phyloP scores from a whole-genome alignment of 2,113 vertebrate species.

The Herpetotheres cachinnans region DNA sequence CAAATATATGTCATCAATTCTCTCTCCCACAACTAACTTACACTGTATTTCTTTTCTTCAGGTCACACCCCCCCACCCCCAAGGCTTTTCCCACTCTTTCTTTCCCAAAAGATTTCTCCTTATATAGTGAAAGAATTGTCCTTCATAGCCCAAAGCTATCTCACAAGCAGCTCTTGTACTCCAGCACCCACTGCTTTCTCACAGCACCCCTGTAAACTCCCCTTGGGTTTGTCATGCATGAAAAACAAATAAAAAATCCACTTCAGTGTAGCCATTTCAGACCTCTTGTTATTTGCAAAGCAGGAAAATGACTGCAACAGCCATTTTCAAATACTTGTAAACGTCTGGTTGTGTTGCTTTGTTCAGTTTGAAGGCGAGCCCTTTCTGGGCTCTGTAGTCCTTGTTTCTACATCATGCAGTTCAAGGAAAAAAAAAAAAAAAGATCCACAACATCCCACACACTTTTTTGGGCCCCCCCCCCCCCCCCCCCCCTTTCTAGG shows the following conservation, averaged over 20 bases:
- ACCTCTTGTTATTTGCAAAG: not conserved
- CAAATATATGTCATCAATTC: not conserved
- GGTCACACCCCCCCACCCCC: not conserved
- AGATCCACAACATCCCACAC: conserved; percentile 14
- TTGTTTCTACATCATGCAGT: not conserved
- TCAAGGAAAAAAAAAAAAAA: not conserved
- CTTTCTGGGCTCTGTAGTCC: not conserved
- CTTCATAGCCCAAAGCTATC: not conserved
- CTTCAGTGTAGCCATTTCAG: not conserved
- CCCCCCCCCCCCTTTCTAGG: conserved; percentile 41
- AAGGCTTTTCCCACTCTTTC: not conserved
- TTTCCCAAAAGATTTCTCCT: not conserved
- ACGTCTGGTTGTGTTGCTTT: not conserved
- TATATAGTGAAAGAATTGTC: not conserved
- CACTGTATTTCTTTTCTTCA: not conserved
- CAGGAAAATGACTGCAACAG: not conserved
- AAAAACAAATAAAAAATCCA: not conserved
- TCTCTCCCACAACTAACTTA: not conserved
- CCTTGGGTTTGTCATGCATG: not conserved
- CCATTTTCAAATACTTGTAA: not conserved
- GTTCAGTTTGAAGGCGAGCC: not conserved
- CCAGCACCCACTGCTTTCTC: not conserved
- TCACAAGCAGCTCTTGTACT: not conserved
- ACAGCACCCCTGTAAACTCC: not conserved
- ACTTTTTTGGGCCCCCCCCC: too few relatives aligned